Percentiles rank a stretch among this genome's conserved stretches.
phyloP scores from a whole-genome alignment of 1,140 invertebrate genomes.

The Lepidurus apus region DNA sequence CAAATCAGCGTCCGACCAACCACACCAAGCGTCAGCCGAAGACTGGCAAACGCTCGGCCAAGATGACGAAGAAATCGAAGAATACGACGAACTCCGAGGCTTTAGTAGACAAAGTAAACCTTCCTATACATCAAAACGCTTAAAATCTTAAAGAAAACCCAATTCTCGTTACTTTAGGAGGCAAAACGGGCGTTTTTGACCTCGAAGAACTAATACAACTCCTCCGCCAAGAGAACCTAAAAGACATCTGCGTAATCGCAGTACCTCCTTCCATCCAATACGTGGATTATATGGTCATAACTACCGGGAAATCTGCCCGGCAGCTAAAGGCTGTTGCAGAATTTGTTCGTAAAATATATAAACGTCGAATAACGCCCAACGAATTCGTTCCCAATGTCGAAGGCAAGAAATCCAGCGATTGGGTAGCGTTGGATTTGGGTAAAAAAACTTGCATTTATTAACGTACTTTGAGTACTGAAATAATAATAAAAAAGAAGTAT shows the following conservation, averaged over 20 bases:
- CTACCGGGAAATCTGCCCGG: conserved; percentile 58
- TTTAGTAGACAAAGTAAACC: background rate
- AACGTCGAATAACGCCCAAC: conserved; percentile 57
- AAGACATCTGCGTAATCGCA: conserved; percentile 71
- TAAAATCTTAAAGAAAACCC: conserved; percentile 28
- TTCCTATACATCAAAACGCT: conserved; percentile 27
- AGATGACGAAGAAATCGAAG: background rate
- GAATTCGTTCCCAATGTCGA: conserved; percentile 70
- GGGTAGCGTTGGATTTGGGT: conserved; percentile 89
- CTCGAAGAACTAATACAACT: conserved; percentile 76
- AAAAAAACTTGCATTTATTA: conserved; percentile 34
- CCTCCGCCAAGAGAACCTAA: conserved; percentile 67
- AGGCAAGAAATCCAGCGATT: conserved; percentile 66
- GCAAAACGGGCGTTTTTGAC: conserved; percentile 72
- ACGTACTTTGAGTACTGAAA: background rate
- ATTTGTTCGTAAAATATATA: conserved; percentile 71
- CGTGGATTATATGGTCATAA: conserved; percentile 74
- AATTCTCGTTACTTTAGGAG: conserved; percentile 55
- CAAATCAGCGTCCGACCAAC: background rate
- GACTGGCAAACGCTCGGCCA: background rate
- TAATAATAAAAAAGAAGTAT: conserved; percentile 26
- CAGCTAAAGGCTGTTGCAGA: conserved; percentile 70
- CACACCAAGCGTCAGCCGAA: background rate
- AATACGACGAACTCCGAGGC: conserved; percentile 25
- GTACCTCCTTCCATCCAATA: conserved; percentile 70